phyloP scores from a whole-genome alignment of 1,140 invertebrate species.

The Octopus bimaculoides region DNA sequence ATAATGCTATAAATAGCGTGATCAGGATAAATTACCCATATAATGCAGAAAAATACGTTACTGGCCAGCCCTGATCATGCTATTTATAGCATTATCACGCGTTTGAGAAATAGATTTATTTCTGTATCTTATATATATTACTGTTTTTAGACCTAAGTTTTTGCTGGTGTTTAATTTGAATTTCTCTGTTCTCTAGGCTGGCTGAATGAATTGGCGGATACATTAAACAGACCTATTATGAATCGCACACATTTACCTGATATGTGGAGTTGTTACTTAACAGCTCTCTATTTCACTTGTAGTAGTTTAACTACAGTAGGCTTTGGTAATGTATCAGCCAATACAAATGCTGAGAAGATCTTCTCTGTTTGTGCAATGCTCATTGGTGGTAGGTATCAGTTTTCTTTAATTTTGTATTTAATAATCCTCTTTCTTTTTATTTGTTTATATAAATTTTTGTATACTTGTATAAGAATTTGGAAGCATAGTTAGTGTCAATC shows the following conservation, averaged over 20 bases:
- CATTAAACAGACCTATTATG: conserved; percentile 39
- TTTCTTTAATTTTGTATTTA: neutral
- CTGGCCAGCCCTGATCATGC: too few species aligned
- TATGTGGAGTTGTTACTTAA: conserved; percentile 70
- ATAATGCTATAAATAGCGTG: too few species aligned
- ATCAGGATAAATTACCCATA: too few species aligned
- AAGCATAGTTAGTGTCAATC: too few species aligned
- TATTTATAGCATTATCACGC: too few species aligned
- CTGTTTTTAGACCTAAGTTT: neutral
- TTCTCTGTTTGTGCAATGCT: conserved; percentile 94
- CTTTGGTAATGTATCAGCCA: conserved; percentile 95
- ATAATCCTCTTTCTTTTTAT: too few species aligned
- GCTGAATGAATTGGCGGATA: conserved; percentile 50
- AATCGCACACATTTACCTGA: conserved; percentile 47
- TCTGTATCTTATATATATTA: too few species aligned
- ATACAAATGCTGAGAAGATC: conserved; percentile 85
- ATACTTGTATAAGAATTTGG: too few species aligned
- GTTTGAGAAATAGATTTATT: too few species aligned
- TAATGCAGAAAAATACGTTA: too few species aligned
- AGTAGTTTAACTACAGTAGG: conserved; percentile 93
- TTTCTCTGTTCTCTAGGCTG: conserved; percentile 38
- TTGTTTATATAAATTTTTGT: too few species aligned
- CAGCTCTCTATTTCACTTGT: conserved; percentile 94
- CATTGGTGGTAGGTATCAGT: conserved; percentile 75
- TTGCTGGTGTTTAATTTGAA: neutral